phyloP scores from a whole-genome alignment of 2,113 vertebrate species.

The Proterorhinus semilunaris region DNA sequence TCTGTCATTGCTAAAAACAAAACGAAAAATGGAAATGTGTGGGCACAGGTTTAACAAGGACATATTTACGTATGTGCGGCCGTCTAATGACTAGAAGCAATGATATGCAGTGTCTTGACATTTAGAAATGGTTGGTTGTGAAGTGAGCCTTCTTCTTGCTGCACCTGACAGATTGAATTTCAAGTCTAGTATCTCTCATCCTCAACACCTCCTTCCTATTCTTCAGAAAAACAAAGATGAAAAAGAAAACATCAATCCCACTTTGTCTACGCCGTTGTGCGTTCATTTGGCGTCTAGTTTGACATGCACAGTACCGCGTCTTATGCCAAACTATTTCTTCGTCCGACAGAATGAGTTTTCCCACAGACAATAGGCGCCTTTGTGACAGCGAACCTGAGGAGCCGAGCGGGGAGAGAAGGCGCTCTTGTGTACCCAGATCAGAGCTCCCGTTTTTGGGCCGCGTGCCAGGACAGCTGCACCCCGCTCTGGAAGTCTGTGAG shows the following conservation, averaged over 20 bases:
- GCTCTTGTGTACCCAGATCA: slow-evolving; percentile 59
- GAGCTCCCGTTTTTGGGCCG: slow-evolving; percentile 51
- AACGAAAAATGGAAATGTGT: too few relatives aligned
- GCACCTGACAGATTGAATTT: not conserved
- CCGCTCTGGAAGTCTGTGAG: slow-evolving; percentile 47
- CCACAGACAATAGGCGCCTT: slow-evolving; percentile 24
- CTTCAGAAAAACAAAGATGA: not conserved
- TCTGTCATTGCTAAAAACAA: too few relatives aligned
- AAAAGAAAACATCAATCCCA: not conserved
- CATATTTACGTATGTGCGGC: too few relatives aligned
- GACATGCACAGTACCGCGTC: slow-evolving; percentile 9
- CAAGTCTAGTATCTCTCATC: not conserved
- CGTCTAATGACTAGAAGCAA: too few relatives aligned
- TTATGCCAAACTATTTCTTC: slow-evolving; percentile 17
- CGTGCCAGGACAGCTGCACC: slow-evolving; percentile 71
- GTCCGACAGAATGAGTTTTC: slow-evolving; percentile 27
- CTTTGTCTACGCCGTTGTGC: not conserved
- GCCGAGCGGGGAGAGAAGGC: slow-evolving; percentile 37
- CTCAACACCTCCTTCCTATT: not conserved
- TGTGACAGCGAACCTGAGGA: slow-evolving; percentile 52
- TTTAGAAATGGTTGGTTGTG: too few relatives aligned
- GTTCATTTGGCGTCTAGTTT: not conserved
- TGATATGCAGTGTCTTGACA: too few relatives aligned
- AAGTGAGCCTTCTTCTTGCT: too few relatives aligned
- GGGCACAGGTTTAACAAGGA: too few relatives aligned